Evolutionary conservation across 2,797 vertebrate species (phyloP).

Genomic region (Hoplostethus atlanticus): DNA sequence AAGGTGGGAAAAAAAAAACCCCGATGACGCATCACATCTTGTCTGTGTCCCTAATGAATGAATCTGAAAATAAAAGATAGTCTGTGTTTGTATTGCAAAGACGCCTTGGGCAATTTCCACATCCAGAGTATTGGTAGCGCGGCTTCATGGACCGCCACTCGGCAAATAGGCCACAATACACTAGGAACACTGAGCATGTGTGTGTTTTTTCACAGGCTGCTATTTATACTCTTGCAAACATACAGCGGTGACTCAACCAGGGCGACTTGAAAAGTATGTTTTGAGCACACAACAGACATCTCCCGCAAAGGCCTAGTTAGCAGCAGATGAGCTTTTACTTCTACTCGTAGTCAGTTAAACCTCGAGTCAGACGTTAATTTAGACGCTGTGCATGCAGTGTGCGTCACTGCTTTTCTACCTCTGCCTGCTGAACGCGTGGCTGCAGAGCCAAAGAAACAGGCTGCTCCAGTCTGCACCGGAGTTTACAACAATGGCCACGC

Average conservation of each 20-base stretch:
- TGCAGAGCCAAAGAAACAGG: conserved; percentile 8
- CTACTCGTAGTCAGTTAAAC: conserved; percentile 28
- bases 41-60: conserved; percentile 24
- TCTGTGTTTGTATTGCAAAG: conserved; percentile 29
- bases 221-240: conserved; percentile 74
- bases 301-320: conserved; percentile 60
- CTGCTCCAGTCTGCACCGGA: not conserved
- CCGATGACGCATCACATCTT: conserved; percentile 11
- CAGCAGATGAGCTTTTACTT: conserved; percentile 24
- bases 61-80: conserved; percentile 20
- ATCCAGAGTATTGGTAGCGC: conserved; percentile 21
- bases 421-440: conserved; percentile 28
- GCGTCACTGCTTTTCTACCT: conserved; percentile 31
- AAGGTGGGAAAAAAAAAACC: conserved; percentile 26
- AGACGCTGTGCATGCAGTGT: conserved; percentile 24
- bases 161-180: conserved; percentile 70
- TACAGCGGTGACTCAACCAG: conserved; percentile 75
- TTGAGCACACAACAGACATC: conserved; percentile 49
- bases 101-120: conserved; percentile 34
- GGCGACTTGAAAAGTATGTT: conserved; percentile 72
- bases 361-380: conserved; percentile 36
- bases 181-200: conserved; percentile 37
- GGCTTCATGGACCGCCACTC: conserved; percentile 48
- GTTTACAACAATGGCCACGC: not conserved
- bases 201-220: conserved; percentile 40